Evolutionary conservation across 2,888 invertebrate species (phyloP).

Genomic region (Nudaria mundana): DNA sequence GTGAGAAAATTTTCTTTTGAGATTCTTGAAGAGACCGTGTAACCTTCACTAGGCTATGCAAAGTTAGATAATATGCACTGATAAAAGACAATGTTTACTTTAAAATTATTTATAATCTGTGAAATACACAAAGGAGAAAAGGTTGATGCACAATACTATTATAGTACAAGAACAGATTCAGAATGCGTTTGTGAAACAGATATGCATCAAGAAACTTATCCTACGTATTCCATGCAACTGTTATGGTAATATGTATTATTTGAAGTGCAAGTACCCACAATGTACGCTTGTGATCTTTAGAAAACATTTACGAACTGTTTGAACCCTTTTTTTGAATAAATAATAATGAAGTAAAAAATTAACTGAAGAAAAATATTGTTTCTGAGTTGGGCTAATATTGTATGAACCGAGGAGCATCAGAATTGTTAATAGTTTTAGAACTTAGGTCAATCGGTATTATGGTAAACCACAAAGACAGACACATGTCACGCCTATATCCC

Average conservation of each 20-base stretch:
- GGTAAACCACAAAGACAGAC: too few species aligned
- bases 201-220: constrained; percentile 49
- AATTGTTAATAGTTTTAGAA: too few species aligned
- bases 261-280: constrained; percentile 31
- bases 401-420: too few species aligned
- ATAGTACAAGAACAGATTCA: constrained; percentile 22
- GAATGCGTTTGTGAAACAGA: constrained; percentile 34
- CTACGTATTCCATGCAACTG: constrained; percentile 44
- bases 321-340: too few species aligned
- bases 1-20: constrained; percentile 17
- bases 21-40: constrained; percentile 1
- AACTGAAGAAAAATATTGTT: too few species aligned
- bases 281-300: constrained; percentile 7
- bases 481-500: too few species aligned
- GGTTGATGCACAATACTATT: constrained; percentile 22
- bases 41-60: constrained; percentile 15
- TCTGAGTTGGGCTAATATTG: too few species aligned
- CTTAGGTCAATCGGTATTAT: too few species aligned
- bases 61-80: constrained; percentile 16
- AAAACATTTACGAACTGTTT: too few species aligned
- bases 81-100: constrained; percentile 20
- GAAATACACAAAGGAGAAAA: constrained; percentile 14
- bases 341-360: too few species aligned
- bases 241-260: constrained; percentile 56
- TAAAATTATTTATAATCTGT: constrained; percentile 26